A percentile compares a stretch with the other conserved stretches of the same genome.
Conservation (phyloP, 2,797 vertebrate genomes). For the Chelmon rostratus region DNA sequence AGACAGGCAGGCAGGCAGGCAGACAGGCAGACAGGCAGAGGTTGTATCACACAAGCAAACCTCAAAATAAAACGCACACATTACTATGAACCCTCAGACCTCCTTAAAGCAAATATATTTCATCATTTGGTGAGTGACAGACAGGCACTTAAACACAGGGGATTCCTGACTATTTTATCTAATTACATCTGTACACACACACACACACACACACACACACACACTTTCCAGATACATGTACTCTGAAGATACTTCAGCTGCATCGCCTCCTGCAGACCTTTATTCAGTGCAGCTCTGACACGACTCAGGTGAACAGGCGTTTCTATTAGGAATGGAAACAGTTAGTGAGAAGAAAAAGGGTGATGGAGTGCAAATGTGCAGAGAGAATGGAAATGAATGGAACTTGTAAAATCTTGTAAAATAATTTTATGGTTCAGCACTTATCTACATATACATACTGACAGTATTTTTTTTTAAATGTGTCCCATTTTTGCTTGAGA, state of each 20-base stretch:
- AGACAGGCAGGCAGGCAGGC: no score
- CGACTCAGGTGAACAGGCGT: neutral
- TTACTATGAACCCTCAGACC: conserved; percentile 26
- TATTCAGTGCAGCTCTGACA: neutral
- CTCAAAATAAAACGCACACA: conserved; percentile 36
- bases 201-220: neutral
- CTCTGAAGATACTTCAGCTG: no score
- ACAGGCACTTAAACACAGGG: conserved; percentile 25
- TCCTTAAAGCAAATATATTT: conserved; percentile 51
- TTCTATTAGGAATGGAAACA: neutral
- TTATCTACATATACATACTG: no score
- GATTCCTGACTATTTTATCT: conserved; percentile 16
- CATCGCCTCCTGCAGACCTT: neutral
- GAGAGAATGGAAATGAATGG: no score
- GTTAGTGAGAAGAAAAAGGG: neutral
- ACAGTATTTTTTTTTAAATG: no score
- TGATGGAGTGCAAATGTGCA: neutral
- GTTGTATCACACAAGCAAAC: conserved; percentile 36
- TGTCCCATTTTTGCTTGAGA: no score
- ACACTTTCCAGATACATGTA: neutral
- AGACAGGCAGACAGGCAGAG: conserved; percentile 38
- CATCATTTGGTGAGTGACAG: conserved; percentile 35
- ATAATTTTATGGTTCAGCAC: neutral
- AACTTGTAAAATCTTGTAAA: no score
- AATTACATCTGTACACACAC: conserved; percentile 15